Evolutionary conservation across 2,888 invertebrate species (phyloP), one percentile per base, ranked within the genome.

Genomic region (Fragum fragum): DNA sequence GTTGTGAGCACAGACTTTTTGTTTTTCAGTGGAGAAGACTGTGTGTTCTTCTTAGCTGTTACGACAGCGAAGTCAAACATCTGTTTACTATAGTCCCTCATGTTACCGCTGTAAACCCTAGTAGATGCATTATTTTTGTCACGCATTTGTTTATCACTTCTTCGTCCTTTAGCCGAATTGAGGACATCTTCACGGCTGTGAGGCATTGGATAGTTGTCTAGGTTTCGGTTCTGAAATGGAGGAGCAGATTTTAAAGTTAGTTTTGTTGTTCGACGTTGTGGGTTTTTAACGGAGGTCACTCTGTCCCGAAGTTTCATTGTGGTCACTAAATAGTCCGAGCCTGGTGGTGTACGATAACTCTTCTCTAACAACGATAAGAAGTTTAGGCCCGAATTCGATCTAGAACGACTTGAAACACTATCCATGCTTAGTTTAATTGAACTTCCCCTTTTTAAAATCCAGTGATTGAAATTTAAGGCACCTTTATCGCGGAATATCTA

Each of bases 141-240:
- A 9, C 70, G 70, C 23, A 77, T 47, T 61, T 74, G 69, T 59
- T 80, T 84, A 28, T 86, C 71, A 11, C 73, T 61, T 16, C 86
- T 75, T 5, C 82, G 83, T 7, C 85, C 72, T 71, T 81, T 76
- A 16, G 89, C 81, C n/a, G 83, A 85, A 29, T 79, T 81, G 28
- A 83, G 73, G 1, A 84, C 85, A 52, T 91, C 88, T 26, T 78
- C 79, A 26, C 85, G 68, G 18, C 73, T 80, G 73, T 86, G 73
- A 9, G 86, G 86, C 91, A 91, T 90, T 0, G 90, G 91, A 69
- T 82, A 90, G 73, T 89, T 88, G 72, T 88, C 87, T 57, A 88
- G 82, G 53, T 86, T 89, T 23, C 89, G 73, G 32, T 86, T 87
- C 87, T 90, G 89, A 76, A 88, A 84, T 66, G 89, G 79, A 81